These are phyloP conservation scores for Poeciliopsis occidentalis DNA, from an alignment of 2,113 vertebrate genomes.

Conservation along the genomic window DNA sequence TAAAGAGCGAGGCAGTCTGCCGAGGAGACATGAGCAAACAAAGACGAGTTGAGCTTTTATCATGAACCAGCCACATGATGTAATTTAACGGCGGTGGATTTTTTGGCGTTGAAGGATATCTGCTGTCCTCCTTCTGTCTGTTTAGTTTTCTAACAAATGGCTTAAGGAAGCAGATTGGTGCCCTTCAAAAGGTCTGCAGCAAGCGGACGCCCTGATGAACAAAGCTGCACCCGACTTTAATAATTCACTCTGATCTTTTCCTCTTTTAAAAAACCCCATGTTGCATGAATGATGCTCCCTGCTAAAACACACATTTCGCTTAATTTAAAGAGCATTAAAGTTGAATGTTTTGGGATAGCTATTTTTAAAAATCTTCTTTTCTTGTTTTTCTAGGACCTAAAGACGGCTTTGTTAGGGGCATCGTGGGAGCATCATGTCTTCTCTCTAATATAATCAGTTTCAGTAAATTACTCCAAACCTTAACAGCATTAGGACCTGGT, in stretches of 20 bases:
- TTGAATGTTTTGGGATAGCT: not conserved
- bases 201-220: not conserved
- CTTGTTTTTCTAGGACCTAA: conserved; percentile 68
- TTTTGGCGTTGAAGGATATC: not conserved
- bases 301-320: not conserved
- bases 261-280: not conserved
- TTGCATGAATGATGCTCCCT: not conserved
- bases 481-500: conserved; percentile 83
- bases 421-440: conserved; percentile 71
- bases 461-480: conserved; percentile 71
- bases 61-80: not conserved
- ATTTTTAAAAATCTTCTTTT: not conserved
- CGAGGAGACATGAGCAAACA: conserved; percentile 10
- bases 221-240: conserved; percentile 13
- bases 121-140: conserved; percentile 14
- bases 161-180: not conserved
- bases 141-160: conserved; percentile 18
- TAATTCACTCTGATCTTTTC: conserved; percentile 34
- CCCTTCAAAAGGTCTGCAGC: conserved; percentile 1
- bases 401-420: conserved; percentile 73
- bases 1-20: conserved; percentile 19
- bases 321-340: not conserved
- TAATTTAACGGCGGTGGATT: not conserved
- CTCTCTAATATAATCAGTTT: conserved; percentile 80
- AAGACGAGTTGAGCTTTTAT: conserved; percentile 27